phyloP scores from a whole-genome alignment of 2,797 vertebrate genomes.

The Onychomys leucogaster region DNA sequence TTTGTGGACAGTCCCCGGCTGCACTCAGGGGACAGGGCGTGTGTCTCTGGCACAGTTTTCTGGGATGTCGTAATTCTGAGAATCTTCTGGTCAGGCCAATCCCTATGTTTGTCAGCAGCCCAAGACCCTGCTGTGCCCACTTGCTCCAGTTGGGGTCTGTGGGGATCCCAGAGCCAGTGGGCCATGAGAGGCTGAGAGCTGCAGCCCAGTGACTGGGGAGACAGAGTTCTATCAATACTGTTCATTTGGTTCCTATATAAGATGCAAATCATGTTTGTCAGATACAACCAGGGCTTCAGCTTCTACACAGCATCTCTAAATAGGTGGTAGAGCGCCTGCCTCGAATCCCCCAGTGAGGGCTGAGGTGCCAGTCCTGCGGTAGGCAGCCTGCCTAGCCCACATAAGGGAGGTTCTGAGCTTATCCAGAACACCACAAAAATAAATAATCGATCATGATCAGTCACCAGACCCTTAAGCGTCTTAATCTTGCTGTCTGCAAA shows the following conservation, averaged over 20 bases:
- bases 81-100: neutral
- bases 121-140: neutral
- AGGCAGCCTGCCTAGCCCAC: neutral
- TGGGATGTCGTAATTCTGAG: neutral
- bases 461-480: neutral
- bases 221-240: neutral
- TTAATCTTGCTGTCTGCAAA: neutral
- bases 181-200: neutral
- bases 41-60: neutral
- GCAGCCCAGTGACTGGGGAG: neutral
- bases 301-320: neutral
- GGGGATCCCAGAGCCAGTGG: neutral
- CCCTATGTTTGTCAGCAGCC: neutral
- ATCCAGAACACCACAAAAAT: neutral
- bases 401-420: neutral
- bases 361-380: neutral
- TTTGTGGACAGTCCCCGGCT: neutral
- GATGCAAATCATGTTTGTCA: neutral
- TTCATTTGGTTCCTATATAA: neutral
- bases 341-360: neutral
- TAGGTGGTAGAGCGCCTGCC: rapidly evolving
- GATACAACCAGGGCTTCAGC: neutral
- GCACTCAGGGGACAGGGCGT: neutral
- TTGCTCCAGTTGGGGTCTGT: neutral
- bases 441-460: neutral